Evolutionary conservation across 2,888 invertebrate species (phyloP), one percentile per base, ranked within the genome.

Genomic region (Trissolcus brochymenae): DNA sequence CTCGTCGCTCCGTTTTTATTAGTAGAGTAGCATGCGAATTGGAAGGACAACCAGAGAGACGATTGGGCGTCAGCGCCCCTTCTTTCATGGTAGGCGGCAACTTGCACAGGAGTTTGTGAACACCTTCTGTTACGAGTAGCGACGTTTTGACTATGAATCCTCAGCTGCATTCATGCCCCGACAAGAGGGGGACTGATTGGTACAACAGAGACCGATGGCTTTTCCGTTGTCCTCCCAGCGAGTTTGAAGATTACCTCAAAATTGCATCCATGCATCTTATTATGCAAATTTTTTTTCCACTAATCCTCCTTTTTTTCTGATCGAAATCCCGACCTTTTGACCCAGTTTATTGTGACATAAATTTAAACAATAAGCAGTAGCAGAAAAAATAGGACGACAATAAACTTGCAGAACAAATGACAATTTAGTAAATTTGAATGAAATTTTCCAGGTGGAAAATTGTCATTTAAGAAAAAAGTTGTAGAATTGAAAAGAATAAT

Each of bases 241-340:
- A 4, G 43, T 64, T 50, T 59, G 25, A 53, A 67, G 75, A 70
- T 81, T 78, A 80, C 80, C 77, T 61, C 46, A 50, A 59, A 73
- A 66, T 67, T 17, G 35, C 70, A 83, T 82, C 82, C 80, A 73
- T 75, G 68, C 78, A 66, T 61, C 71, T 66, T 73, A 76, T 78
- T 80, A 74, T 71, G 29, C 29, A 60, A 35, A 75, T 70, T 68
- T 75, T 49, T 75, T 25, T 6, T 25, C 6, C 4, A 71, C 64
- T 67, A 60, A 78, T 67, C 67, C 67, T 67, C 51, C 66, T 60
- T 66, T 53, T 55, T 65, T 65, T n/a, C n/a, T 59, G 54, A 50
- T 50, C n/a, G 19, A 35, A 35, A 35, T 1, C 9, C 11, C 60
- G 54, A 46, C 60, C 17, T 19, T 41, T 13, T 13, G 6, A 35